Base-by-base conservation (phyloP, 2,113 vertebrate species). In the Brienomyrus longianalis region DNA sequence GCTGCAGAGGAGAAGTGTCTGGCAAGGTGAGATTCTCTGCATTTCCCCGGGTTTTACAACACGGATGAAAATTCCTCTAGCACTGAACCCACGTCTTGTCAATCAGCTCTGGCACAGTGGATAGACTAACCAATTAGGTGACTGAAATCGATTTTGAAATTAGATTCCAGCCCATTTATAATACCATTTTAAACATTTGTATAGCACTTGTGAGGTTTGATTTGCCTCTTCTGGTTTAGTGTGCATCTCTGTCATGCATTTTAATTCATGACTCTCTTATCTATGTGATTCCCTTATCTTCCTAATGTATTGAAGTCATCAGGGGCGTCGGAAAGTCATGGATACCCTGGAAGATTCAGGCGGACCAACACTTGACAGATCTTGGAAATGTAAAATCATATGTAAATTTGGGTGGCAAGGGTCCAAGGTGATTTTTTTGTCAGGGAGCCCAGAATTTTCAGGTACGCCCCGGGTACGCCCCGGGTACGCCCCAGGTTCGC, bases 1-100 rank as follows among this genome's bases (percentile, higher is more conserved):
- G 98, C 98, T 0, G 96, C 98, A 0, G 98, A 99, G 92, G 98
- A 99, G 92, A 98, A 97, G 91, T 99, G 98, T 86, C 95, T 99
- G 6, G 97, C 98, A 91, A 99, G 98, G 98, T 99, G 91, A 94
- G 94, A 70, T 9, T 70, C 62, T 70, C n/a, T 90, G 92, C 43
- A 35, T 88, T n/a, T 2, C 13, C 6, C 3, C 3, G 2, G 19
- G 19, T 45, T 54, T 27, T 70, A 31, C 62, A 31, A 70, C n/a
- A 70, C 1, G n/a, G 62, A 27, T 10, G 9, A 11, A 70, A 70
- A 31, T 27, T 70, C 62, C 62, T 13, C 21, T 84, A 10, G 45
- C 23, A 47, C 9, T 84, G 45, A 43, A 84, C 35, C 83, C 21
- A 84, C 8, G 45, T 47, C 17, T 23, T 84, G 21, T 48, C 47